Base-by-base conservation (phyloP, 2,888 invertebrate genomes). In the Agrypnus murinus region DNA sequence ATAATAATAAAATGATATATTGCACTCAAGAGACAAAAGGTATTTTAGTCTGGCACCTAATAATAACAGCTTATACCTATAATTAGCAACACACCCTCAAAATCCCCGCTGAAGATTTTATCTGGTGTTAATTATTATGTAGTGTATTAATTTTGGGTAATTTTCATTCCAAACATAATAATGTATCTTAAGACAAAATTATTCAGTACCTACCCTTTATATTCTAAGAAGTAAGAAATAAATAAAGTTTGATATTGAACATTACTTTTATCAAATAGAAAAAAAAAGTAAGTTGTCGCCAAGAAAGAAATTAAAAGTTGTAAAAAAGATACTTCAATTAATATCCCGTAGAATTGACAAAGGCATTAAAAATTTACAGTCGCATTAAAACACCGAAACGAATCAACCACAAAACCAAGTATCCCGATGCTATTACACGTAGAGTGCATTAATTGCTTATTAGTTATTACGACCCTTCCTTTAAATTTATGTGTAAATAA, bases 71-170 rank as follows among this genome's bases (percentile, higher is more conserved):
- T 75, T 76, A 79, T 79, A 80, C 81, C 82, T 81, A 78, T 82
- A 83, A 83, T 83, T 83, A 82, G 78, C 78, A 80, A 50, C 6
- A 36, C 7, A 36, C 80, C 81, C 80, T 76, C 71, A 73, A 77
- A 77, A 78, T 80, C 79, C 80, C 80, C n/a, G n/a, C n/a, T 79
- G 77, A 72, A 77, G 79, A 81, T 81, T 77, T 75, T 76, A 78
- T 80, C 80, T 77, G 73, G 74, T 73, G 74, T 76, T 80, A 80
- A 80, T 81, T 80, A 80, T 75, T 80, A 80, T 75, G 78, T 36
- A n/a, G 31, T 55, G 40, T 71, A 74, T 76, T 75, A 77, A 69
- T 62, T 77, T 78, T 77, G 10, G 31, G 15, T 45, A 17, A 57
- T 38, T 4, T 57, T 25, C 25, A 5, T 25, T 25, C 5, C 5